Conservation (phyloP, 35 echinoderm and acorn worm genomes). For the Lytechinus variegatus region DNA sequence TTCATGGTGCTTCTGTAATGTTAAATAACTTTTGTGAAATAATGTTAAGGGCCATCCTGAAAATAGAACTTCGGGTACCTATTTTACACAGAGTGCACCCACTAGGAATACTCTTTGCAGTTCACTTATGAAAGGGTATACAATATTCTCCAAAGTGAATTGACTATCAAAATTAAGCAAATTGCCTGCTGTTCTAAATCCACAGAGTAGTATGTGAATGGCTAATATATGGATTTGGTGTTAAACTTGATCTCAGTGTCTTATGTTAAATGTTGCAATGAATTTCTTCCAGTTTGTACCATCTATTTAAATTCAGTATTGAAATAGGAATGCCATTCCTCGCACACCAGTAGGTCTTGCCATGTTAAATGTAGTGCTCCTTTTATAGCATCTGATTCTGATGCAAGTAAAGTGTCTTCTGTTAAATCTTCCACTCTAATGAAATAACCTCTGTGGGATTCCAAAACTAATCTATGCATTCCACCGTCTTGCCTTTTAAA, state of each 20-base stretch:
- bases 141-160: background rate
- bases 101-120: background rate
- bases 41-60: background rate
- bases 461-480: slow-evolving; percentile 24
- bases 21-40: background rate
- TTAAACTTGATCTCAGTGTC: background rate
- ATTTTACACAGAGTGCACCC: background rate
- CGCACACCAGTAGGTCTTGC: background rate
- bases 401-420: background rate
- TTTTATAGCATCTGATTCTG: background rate
- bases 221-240: background rate
- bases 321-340: background rate
- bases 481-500: background rate
- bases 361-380: slow-evolving; percentile 1
- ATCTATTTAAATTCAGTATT: background rate
- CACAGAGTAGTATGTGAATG: background rate
- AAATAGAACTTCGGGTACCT: background rate
- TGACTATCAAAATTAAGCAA: background rate
- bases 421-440: background rate
- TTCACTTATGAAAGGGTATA: background rate
- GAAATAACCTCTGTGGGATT: slow-evolving; percentile 17
- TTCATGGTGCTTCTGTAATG: slow-evolving; percentile 30
- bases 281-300: background rate
- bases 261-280: background rate
- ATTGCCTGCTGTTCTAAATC: background rate